Evolutionary conservation across 2,797 vertebrate species (phyloP), one percentile per base, ranked within the genome.

Genomic region (Dryobates pubescens): DNA sequence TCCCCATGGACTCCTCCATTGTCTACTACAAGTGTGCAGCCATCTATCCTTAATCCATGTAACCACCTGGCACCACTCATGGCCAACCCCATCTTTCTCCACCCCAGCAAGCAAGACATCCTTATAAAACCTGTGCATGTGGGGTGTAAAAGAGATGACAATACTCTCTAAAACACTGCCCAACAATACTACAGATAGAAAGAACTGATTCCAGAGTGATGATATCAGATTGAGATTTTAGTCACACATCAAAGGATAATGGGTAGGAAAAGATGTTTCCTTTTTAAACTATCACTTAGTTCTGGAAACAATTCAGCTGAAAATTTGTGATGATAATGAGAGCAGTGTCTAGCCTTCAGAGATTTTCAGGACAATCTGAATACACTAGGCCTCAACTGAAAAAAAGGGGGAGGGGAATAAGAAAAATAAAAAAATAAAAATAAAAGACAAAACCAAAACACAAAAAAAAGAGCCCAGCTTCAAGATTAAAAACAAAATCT

Each of bases 1-100:
- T 23, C 8, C 15, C 8, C 8, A 2, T 3, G 27, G 32, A 59
- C 27, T 30, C 0, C 7, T 12, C 3, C 17, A 14, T 1, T 53
- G 27, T 8, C 30, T n/a, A 10, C 14, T 32, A 34, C 4, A 30
- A 13, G 8, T 41, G 7, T 29, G 26, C n/a, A 51, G 34, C 5
- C 45, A 30, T 32, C 32, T 29, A 57, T 14, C n/a, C 23, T 34
- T 32, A 12, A 2, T 29, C 38, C 61, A 18, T 17, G 12, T 8
- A 56, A 36, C 4, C 29, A 23, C 63, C 6, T 34, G 47, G 16
- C 62, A 61, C 8, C 17, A 4, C 10, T 62, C 34, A 23, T 13
- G 18, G n/a, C 27, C 13, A 83, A 10, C 5, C 14, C 20, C 30
- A 18, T 27, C 34, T 17, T 63, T 73, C 27, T 34, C 38, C 75